phyloP scores from a whole-genome alignment of 2,797 vertebrate genomes.

The Sebastes diaconus region DNA sequence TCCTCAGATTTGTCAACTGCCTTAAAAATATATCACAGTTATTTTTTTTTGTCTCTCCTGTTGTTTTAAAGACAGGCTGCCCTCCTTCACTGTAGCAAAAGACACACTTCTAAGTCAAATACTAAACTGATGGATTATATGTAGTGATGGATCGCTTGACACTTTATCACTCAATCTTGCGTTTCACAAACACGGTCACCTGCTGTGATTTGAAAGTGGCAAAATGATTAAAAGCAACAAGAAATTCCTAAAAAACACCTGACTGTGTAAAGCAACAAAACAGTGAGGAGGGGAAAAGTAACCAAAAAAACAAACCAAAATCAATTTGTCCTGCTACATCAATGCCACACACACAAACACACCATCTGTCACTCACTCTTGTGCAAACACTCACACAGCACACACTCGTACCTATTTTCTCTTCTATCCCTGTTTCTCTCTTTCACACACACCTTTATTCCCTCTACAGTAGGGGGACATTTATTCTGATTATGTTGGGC shows the following conservation, averaged over 20 bases:
- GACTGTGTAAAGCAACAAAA: background rate
- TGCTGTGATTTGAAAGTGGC: background rate
- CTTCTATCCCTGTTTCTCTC: conserved; percentile 10
- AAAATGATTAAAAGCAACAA: conserved; percentile 12
- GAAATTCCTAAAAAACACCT: background rate
- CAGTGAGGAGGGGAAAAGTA: background rate
- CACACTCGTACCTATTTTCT: conserved; percentile 36
- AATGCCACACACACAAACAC: background rate
- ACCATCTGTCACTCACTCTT: conserved; percentile 47
- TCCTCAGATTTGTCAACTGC: conserved; percentile 5
- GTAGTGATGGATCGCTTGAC: background rate
- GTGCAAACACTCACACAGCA: conserved; percentile 22
- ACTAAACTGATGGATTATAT: conserved; percentile 2
- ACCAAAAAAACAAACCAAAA: background rate
- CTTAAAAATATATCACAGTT: background rate
- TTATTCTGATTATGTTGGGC: conserved; percentile 85
- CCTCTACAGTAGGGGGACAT: conserved; percentile 76
- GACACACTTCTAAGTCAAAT: background rate
- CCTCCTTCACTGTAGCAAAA: background rate
- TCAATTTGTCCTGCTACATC: conserved; percentile 41
- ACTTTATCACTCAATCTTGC: background rate
- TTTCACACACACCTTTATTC: conserved; percentile 67
- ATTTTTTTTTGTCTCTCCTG: background rate
- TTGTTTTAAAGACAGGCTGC: background rate
- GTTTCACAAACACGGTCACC: background rate